Percentiles rank a stretch among this genome's conserved stretches.
phyloP scores from a whole-genome alignment of 2,888 invertebrate species.

The Cinara cedri region DNA sequence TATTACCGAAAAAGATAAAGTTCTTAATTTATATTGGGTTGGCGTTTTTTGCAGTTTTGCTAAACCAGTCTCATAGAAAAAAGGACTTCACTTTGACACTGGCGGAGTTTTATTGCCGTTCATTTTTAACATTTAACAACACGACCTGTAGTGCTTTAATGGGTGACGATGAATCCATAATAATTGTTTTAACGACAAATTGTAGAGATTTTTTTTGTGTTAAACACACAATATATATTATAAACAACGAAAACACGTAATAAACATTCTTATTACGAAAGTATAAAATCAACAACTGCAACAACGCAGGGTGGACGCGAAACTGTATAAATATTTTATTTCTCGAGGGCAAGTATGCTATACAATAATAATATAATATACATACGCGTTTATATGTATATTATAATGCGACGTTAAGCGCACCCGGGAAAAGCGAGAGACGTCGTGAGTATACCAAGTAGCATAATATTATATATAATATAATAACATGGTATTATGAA shows the following conservation, averaged over 20 bases:
- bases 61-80: too few species aligned
- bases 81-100: too few species aligned
- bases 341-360: slow-evolving; percentile 6
- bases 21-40: too few species aligned
- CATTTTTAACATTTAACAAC: too few species aligned
- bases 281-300: slow-evolving; percentile 25
- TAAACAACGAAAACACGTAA: too few species aligned
- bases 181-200: slow-evolving; percentile 15
- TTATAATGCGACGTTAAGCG: background rate
- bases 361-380: background rate
- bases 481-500: slow-evolving; percentile 13
- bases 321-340: slow-evolving; percentile 11
- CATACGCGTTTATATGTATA: too few species aligned
- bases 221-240: slow-evolving; percentile 14
- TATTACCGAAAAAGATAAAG: too few species aligned
- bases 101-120: too few species aligned
- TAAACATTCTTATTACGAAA: too few species aligned
- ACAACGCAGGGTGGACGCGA: slow-evolving; percentile 24
- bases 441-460: background rate
- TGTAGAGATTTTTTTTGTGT: background rate
- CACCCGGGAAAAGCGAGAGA: slow-evolving; percentile 5
- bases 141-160: too few species aligned
- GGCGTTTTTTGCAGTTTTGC: too few species aligned
- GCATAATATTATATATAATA: background rate
- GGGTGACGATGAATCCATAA: background rate